Percentiles rank a stretch among this genome's conserved stretches.
phyloP scores from a whole-genome alignment of 2,797 vertebrate genomes.

The Tapera naevia region DNA sequence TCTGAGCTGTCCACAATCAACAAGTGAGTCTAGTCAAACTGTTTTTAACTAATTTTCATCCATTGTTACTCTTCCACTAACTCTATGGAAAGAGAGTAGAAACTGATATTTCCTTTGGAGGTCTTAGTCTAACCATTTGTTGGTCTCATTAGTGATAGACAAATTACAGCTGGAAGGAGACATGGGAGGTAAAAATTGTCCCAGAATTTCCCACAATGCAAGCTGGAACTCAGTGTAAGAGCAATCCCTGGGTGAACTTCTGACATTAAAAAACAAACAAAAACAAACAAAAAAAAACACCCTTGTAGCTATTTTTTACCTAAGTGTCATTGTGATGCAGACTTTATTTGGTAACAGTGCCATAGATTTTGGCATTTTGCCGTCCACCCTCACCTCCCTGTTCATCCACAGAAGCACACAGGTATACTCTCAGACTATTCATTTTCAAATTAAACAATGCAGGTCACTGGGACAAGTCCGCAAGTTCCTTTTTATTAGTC shows the following conservation, averaged over 20 bases:
- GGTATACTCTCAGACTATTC: background rate
- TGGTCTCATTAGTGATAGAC: background rate
- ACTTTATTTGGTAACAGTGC: background rate
- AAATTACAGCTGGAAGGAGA: background rate
- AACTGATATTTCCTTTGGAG: background rate
- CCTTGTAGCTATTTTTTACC: background rate
- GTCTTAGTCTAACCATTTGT: fast-evolving
- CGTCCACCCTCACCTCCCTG: background rate
- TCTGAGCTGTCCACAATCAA: background rate
- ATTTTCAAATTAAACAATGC: background rate
- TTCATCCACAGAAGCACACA: background rate
- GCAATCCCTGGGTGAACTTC: background rate
- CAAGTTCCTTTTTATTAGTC: conserved; percentile 3
- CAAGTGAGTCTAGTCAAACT: background rate
- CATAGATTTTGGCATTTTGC: background rate
- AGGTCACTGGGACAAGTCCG: conserved; percentile 5
- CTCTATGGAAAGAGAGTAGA: background rate
- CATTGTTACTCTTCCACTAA: background rate
- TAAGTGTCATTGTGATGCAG: background rate
- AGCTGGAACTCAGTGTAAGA: background rate
- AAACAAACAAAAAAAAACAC: too few species aligned
- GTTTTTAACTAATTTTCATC: background rate
- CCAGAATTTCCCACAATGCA: background rate
- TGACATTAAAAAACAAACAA: background rate
- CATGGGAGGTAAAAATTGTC: background rate